A percentile compares a stretch with the other conserved stretches of the same genome.
Evolutionary conservation across 2,888 invertebrate genomes (phyloP).

Genomic region (Rosalia funebris): DNA sequence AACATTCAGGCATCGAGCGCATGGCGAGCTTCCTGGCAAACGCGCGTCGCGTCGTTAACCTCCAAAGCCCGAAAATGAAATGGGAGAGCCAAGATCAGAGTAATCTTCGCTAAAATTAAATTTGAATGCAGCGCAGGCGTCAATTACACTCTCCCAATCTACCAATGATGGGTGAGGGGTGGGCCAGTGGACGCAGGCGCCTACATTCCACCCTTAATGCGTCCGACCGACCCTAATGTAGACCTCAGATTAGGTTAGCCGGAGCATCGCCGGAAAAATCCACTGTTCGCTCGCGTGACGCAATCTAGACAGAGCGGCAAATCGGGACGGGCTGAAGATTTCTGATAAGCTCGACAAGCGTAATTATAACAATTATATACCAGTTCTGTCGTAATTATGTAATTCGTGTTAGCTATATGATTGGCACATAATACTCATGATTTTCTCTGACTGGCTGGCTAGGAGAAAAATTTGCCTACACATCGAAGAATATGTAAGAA

Average conservation of each 20-base stretch:
- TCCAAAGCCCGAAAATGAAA: constrained; percentile 23
- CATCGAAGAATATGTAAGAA: too few species aligned
- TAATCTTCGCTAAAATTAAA: constrained; percentile 49
- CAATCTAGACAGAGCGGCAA: constrained; percentile 30
- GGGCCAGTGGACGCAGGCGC: constrained; percentile 54
- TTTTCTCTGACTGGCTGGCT: too few species aligned
- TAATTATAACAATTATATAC: too few species aligned
- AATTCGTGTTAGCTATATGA: too few species aligned
- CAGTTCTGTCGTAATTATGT: too few species aligned
- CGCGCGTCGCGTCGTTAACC: neutral
- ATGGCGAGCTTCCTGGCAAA: too few species aligned
- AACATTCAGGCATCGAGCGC: too few species aligned
- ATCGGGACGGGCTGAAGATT: constrained; percentile 14
- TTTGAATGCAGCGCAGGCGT: constrained; percentile 49
- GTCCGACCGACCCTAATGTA: constrained; percentile 60
- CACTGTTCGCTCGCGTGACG: constrained; percentile 39
- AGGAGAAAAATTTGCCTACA: too few species aligned
- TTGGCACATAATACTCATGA: too few species aligned
- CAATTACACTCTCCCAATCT: constrained; percentile 42
- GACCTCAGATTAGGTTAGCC: constrained; percentile 61
- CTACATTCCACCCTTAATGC: constrained; percentile 58
- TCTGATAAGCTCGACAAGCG: too few species aligned
- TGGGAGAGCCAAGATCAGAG: constrained; percentile 42
- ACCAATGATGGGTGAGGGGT: constrained; percentile 53
- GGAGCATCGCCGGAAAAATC: constrained; percentile 58